Evolutionary conservation across 37 sponge, comb jelly and placozoan species (phyloP).

Genomic region (Beroe ovata): DNA sequence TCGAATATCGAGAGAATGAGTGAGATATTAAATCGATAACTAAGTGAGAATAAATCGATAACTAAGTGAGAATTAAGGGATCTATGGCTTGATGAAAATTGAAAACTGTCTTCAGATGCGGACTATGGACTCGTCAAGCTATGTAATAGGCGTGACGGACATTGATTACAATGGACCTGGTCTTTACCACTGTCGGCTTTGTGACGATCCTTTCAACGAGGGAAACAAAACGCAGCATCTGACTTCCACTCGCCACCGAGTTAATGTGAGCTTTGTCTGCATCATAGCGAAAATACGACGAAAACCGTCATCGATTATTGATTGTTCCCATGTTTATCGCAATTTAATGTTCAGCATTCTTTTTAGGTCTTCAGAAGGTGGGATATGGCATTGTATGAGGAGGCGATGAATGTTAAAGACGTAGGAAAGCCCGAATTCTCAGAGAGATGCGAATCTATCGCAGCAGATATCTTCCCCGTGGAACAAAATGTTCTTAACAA

Average conservation of each 20-base stretch:
- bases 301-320: too few species aligned
- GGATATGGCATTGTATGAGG: conserved; percentile 44
- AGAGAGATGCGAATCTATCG: conserved; percentile 43
- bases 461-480: conserved; percentile 46
- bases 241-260: not conserved
- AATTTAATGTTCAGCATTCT: not conserved
- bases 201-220: conserved; percentile 63
- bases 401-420: conserved; percentile 25
- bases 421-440: conserved; percentile 66
- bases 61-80: too few species aligned
- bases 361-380: conserved; percentile 31
- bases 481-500: conserved; percentile 33
- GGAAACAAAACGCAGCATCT: conserved; percentile 50
- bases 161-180: conserved; percentile 10
- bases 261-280: conserved; percentile 48
- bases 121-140: not conserved
- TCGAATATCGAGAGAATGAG: too few species aligned
- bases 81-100: too few species aligned
- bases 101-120: conserved; percentile 54
- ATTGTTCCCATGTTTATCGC: too few species aligned
- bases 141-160: conserved; percentile 29
- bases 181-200: conserved; percentile 5
- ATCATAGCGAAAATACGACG: too few species aligned
- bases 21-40: too few species aligned
- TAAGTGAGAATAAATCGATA: too few species aligned